Conservation (phyloP, 2,888 invertebrate genomes). For the Sipha maydis region DNA sequence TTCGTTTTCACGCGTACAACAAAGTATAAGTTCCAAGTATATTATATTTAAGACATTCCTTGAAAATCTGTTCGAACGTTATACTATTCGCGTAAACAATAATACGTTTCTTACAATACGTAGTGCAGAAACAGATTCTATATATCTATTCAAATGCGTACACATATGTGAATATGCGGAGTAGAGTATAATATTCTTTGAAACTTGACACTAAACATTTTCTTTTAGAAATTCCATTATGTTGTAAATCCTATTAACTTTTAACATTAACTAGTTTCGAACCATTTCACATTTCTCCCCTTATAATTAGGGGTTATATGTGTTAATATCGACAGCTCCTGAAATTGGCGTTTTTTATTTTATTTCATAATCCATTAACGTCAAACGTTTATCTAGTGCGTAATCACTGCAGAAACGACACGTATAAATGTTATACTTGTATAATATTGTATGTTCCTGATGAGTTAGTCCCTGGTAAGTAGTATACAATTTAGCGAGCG, state of each 20-base stretch:
- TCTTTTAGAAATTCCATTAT: conserved; percentile 20
- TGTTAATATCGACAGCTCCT: background rate
- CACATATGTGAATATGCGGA: background rate
- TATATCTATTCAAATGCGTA: background rate
- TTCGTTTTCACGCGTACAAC: background rate
- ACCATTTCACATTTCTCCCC: background rate
- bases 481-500: background rate
- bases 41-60: background rate
- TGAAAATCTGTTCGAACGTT: no score
- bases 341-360: background rate
- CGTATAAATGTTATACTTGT: background rate
- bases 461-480: background rate
- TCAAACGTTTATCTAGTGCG: background rate
- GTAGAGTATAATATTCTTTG: conserved; percentile 3
- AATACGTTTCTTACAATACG: no score
- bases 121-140: no score
- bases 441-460: background rate
- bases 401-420: background rate
- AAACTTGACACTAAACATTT: conserved; percentile 32
- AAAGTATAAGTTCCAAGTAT: background rate
- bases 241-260: background rate
- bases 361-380: background rate
- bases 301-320: background rate
- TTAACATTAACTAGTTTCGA: conserved; percentile 11
- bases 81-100: no score